Evolutionary conservation across 2,797 vertebrate species (phyloP).

Genomic region (Melanogrammus aeglefinus): DNA sequence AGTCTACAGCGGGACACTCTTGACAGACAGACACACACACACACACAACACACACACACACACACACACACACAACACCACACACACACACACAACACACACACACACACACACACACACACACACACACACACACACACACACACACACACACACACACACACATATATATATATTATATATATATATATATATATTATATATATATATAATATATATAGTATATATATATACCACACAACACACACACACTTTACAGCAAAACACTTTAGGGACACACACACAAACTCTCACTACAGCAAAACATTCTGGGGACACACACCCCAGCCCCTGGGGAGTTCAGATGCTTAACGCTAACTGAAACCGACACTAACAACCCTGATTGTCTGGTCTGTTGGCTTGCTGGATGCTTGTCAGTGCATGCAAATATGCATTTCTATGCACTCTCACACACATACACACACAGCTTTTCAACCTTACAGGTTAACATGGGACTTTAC

Average conservation of each 20-base stretch:
- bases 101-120: constrained; percentile 7
- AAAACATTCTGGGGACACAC: too few species aligned
- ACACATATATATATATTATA: too few species aligned
- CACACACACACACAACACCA: constrained; percentile 17
- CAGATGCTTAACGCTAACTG: neutral
- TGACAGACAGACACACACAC: neutral
- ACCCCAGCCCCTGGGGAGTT: neutral
- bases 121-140: constrained; percentile 26
- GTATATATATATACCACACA: too few species aligned
- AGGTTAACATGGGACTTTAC: neutral
- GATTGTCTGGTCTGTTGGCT: neutral
- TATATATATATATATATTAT: too few species aligned
- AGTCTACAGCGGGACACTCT: too few species aligned
- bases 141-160: constrained; percentile 11
- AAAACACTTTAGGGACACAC: too few species aligned
- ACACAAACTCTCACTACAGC: too few species aligned
- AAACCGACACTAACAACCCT: neutral
- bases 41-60: constrained; percentile 25
- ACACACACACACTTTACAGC: too few species aligned
- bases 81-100: neutral
- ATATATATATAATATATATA: too few species aligned
- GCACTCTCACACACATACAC: neutral
- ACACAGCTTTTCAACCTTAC: neutral
- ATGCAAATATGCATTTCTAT: neutral
- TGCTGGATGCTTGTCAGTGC: neutral